Evolutionary conservation across 1,140 invertebrate species (phyloP).

Genomic region (Drosophila eugracilis): DNA sequence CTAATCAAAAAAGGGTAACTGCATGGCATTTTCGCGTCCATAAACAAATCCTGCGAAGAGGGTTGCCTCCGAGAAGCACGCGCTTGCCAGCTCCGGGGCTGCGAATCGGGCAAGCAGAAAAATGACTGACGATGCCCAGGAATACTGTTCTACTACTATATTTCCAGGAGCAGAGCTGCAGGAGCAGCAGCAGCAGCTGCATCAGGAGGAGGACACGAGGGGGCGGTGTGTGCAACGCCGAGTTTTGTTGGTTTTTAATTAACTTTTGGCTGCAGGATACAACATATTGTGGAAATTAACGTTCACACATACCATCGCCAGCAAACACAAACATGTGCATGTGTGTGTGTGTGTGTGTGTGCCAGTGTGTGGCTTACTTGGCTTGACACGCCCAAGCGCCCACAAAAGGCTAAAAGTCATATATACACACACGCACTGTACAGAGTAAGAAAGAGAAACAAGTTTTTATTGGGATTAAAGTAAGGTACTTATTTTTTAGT

Average conservation of each 20-base stretch:
- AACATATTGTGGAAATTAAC: conserved; percentile 85
- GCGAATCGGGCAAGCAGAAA: conserved; percentile 40
- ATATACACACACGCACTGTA: background rate
- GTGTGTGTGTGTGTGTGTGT: conserved; percentile 1
- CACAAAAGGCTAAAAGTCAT: conserved; percentile 45
- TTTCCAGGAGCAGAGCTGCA: conserved; percentile 5
- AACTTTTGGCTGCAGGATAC: conserved; percentile 84
- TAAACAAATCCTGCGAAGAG: conserved; percentile 48
- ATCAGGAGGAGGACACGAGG: background rate
- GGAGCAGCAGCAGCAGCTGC: background rate
- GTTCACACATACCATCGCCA: conserved; percentile 54
- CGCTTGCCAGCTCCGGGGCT: conserved; percentile 12
- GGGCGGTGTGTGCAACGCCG: conserved; percentile 46
- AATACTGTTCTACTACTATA: conserved; percentile 13
- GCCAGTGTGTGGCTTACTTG: conserved; percentile 49
- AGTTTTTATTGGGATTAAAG: background rate
- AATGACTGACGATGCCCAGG: conserved; percentile 40
- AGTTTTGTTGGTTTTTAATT: conserved; percentile 85
- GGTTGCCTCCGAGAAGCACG: conserved; percentile 24
- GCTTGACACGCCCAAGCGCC: conserved; percentile 49
- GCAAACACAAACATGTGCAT: conserved; percentile 62
- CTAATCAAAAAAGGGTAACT: conserved; percentile 80
- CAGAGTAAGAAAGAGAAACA: conserved; percentile 2
- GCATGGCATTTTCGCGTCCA: conserved; percentile 50
- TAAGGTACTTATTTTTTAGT: too few species aligned